Evolutionary conservation across 2,888 invertebrate genomes (phyloP).

Genomic region (Theretra japonica): DNA sequence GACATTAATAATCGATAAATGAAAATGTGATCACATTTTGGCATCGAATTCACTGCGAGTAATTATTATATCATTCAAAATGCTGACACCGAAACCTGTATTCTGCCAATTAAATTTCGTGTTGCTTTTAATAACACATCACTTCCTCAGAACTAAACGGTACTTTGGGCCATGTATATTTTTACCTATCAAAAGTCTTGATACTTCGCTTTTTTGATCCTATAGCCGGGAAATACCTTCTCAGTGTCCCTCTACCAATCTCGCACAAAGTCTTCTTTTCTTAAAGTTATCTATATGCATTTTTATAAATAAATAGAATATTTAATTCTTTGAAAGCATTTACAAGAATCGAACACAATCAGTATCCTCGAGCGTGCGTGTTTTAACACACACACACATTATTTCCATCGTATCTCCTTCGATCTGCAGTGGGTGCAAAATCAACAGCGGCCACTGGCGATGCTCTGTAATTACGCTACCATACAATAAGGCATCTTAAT

Average conservation of each 20-base stretch:
- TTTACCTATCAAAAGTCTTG: too few species aligned
- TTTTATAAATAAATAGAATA: too few species aligned
- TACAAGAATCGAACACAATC: conserved; percentile 25
- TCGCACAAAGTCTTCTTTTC: background rate
- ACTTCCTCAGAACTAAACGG: background rate
- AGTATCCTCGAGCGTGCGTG: conserved; percentile 43
- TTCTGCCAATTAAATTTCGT: conserved; percentile 8
- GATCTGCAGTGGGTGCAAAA: conserved; percentile 61
- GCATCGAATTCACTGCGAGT: background rate
- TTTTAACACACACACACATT: conserved; percentile 59
- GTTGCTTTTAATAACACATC: background rate
- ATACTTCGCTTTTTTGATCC: too few species aligned
- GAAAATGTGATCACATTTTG: background rate
- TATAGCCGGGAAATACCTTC: too few species aligned
- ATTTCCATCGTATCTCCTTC: conserved; percentile 64
- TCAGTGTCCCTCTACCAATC: too few species aligned
- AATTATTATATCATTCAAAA: conserved; percentile 11
- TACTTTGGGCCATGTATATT: background rate
- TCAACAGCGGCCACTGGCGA: conserved; percentile 71
- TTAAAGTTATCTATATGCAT: background rate
- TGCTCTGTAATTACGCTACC: conserved; percentile 70
- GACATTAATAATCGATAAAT: background rate
- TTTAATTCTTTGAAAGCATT: background rate
- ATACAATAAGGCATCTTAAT: conserved; percentile 73
- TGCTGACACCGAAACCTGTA: conserved; percentile 3